phyloP scores from a whole-genome alignment of 2,797 vertebrate species.

The Anguilla pacifica region DNA sequence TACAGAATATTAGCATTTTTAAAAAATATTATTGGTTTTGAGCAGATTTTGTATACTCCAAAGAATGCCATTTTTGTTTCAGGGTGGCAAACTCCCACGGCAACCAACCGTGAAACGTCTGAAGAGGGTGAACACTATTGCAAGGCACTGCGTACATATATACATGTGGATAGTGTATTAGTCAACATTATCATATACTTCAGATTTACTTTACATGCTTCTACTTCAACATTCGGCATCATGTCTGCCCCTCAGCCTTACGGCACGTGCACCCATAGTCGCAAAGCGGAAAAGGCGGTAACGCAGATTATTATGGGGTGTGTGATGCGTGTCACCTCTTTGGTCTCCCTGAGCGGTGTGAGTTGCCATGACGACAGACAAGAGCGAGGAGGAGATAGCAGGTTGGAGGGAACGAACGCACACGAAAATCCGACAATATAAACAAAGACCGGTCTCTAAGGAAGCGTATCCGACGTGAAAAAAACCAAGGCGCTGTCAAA shows the following conservation, averaged over 20 bases:
- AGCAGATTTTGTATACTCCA: neutral
- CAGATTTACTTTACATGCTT: neutral
- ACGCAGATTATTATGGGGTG: neutral
- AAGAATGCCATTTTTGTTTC: neutral
- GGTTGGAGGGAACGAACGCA: conserved; percentile 9
- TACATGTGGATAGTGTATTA: neutral
- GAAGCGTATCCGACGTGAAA: neutral
- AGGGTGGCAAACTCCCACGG: neutral
- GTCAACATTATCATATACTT: neutral
- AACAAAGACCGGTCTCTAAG: neutral
- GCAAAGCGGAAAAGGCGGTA: neutral
- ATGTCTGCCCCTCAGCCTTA: neutral
- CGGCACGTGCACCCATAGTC: neutral
- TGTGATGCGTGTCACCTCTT: conserved; percentile 34
- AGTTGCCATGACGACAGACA: conserved; percentile 21
- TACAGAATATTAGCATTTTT: neutral
- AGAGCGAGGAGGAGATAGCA: neutral
- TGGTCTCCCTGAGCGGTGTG: conserved; percentile 48
- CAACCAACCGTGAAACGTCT: neutral
- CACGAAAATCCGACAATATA: neutral
- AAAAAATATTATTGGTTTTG: neutral
- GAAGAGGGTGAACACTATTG: neutral
- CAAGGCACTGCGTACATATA: conserved; percentile 12
- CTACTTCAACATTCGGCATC: neutral
- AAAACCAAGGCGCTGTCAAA: neutral